Percentiles rank a stretch among this genome's conserved stretches.
These are phyloP conservation scores for Cerceris ruficornis DNA, from an alignment of 2,888 invertebrate species.

Conservation along the genomic window DNA sequence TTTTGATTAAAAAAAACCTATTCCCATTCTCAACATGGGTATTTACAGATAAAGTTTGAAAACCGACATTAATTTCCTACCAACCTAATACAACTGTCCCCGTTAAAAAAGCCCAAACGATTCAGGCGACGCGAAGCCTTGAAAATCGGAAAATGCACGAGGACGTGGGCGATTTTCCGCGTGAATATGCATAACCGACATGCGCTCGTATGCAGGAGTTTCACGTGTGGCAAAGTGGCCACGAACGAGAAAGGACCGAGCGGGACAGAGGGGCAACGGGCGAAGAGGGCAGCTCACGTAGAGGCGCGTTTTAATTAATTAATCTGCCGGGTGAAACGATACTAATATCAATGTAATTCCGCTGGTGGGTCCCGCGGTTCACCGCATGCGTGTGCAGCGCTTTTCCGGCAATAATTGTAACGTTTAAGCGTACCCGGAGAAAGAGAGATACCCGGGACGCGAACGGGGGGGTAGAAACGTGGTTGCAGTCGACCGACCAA, in stretches of 20 bases:
- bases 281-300: constrained; percentile 16
- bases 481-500: constrained; percentile 64
- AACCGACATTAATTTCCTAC: too few relatives aligned
- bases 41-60: too few relatives aligned
- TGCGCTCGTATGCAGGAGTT: constrained; percentile 9
- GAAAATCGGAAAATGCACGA: background rate
- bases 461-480: constrained; percentile 51
- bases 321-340: constrained; percentile 76
- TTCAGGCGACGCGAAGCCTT: background rate
- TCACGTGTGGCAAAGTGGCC: constrained; percentile 39
- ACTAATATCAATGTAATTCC: constrained; percentile 80
- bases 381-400: constrained; percentile 73
- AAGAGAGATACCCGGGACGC: constrained; percentile 10
- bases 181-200: constrained; percentile 18
- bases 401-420: constrained; percentile 74
- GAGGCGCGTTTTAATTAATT: constrained; percentile 79
- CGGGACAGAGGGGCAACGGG: constrained; percentile 2
- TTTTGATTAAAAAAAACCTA: too few relatives aligned
- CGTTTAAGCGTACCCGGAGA: constrained; percentile 62
- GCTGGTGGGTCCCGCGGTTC: constrained; percentile 73
- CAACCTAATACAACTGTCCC: too few relatives aligned
- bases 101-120: background rate
- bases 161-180: constrained; percentile 15
- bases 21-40: too few relatives aligned
- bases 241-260: constrained; percentile 18